A percentile compares a stretch with the other conserved stretches of the same genome.
Evolutionary conservation across 2,888 invertebrate species (phyloP).

Genomic region (Lymantria dispar): DNA sequence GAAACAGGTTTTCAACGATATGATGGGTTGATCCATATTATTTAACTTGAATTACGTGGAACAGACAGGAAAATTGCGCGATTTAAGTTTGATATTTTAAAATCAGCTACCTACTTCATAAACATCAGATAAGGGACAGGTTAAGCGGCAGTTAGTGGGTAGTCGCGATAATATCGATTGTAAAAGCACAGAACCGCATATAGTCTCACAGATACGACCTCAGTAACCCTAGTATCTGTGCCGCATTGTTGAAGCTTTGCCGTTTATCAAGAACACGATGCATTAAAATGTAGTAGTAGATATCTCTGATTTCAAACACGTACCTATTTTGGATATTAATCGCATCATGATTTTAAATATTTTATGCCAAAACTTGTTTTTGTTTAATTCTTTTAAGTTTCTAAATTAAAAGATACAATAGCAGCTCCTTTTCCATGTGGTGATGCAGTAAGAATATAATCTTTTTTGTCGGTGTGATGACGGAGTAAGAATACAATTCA

Average conservation of each 20-base stretch:
- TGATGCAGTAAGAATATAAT: too few species aligned
- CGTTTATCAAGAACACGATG: background rate
- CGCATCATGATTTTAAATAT: too few species aligned
- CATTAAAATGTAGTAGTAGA: background rate
- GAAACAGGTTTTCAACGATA: background rate
- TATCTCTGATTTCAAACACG: too few species aligned
- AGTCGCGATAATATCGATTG: slow-evolving; percentile 36
- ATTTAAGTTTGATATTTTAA: slow-evolving; percentile 10
- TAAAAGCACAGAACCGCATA: slow-evolving; percentile 11
- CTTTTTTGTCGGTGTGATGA: too few species aligned
- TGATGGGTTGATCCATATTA: background rate
- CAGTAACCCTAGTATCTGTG: slow-evolving; percentile 12
- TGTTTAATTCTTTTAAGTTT: too few species aligned
- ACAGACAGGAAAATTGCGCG: slow-evolving; percentile 3
- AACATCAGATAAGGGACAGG: slow-evolving; percentile 37
- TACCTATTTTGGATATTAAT: too few species aligned
- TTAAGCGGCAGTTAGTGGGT: slow-evolving; percentile 31
- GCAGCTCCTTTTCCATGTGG: too few species aligned
- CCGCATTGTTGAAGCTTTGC: background rate
- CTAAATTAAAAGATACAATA: too few species aligned
- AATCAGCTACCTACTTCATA: slow-evolving; percentile 14
- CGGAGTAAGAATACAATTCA: too few species aligned
- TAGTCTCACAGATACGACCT: slow-evolving; percentile 12
- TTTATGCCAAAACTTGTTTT: too few species aligned
- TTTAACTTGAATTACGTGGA: background rate